Evolutionary conservation across 1,140 invertebrate genomes (phyloP), one percentile per base, ranked within the genome.

Genomic region (Phenacoccus solenopsis): DNA sequence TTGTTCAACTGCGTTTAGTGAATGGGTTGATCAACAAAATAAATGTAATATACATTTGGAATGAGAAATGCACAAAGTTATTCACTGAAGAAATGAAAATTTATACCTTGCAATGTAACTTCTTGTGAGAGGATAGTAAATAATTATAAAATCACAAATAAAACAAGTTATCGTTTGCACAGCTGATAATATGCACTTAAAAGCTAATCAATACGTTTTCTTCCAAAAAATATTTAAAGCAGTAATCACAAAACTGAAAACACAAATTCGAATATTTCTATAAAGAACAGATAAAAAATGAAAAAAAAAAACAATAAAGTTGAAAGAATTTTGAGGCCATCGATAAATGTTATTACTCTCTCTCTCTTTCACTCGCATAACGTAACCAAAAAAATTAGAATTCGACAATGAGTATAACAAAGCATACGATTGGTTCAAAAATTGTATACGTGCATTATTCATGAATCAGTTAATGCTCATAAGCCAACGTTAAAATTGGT

Each of bases 281-380:
- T 22, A 25, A 27, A 64, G 16, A 64, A 4, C 25, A 25, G 59
- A 64, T 64, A 64, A 64, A 64, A 64, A 64, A 64, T 64, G 5
- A 4, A 64, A 25, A 64, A 24, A 64, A 64, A 64, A 3, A 64
- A 25, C 25, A 64, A 64, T 27, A 64, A 64, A 64, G 9, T 64
- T 64, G 21, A 27, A 64, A 24, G 59, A 64, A 64, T 64, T 64
- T 64, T 64, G 59, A 64, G 59, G 59, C 59, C 59, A 64, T 10
- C 59, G 59, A 64, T 64, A 64, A 64, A 64, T 59, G 56, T 59
- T 64, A 64, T 24, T 64, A 25, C 59, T 64, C 59, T 64, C 25
- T n/a, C n/a, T 64, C 59, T 64, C 20, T 64, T 64, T 24, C 59
- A 64, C 59, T 64, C 59, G 16, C 56, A 59, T 64, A 64, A 64